Conservation (phyloP, 2,888 invertebrate genomes). For the Sisyra nigra region DNA sequence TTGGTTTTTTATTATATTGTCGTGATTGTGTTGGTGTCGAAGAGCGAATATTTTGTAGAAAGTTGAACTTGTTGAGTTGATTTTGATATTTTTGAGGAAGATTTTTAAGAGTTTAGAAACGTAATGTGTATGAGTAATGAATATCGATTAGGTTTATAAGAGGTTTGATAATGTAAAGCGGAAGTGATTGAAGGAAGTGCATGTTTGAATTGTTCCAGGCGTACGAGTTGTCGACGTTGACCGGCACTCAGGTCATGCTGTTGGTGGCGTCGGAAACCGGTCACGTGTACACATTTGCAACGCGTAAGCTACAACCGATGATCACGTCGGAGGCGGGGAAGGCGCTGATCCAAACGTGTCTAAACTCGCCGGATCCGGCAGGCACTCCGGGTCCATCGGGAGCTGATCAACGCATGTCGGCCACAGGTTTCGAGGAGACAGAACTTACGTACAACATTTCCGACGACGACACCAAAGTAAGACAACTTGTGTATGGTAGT, state of each 20-base stretch:
- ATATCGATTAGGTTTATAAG: too few relatives aligned
- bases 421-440: slow-evolving; percentile 96
- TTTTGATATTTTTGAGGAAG: too few relatives aligned
- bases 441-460: slow-evolving; percentile 93
- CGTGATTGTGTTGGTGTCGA: too few relatives aligned
- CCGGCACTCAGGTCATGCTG: slow-evolving; percentile 99
- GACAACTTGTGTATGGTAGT: slow-evolving; percentile 79
- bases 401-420: slow-evolving; percentile 92
- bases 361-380: slow-evolving; percentile 85
- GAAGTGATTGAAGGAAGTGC: too few relatives aligned
- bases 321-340: slow-evolving; percentile 96
- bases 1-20: too few relatives aligned
- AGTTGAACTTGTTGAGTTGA: too few relatives aligned
- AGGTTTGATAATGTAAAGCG: too few relatives aligned
- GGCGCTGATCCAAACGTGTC: slow-evolving; percentile 94
- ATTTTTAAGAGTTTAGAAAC: too few relatives aligned
- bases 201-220: slow-evolving; percentile 48
- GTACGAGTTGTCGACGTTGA: slow-evolving; percentile 95
- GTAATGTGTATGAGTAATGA: too few relatives aligned
- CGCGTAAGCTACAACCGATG: slow-evolving; percentile 97
- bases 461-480: slow-evolving; percentile 94
- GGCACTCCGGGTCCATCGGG: slow-evolving; percentile 37
- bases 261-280: slow-evolving; percentile 98
- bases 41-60: too few relatives aligned
- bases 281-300: slow-evolving; percentile 99